Evolutionary conservation across 2,113 vertebrate species (phyloP).

Genomic region (Ptyas mucosa): DNA sequence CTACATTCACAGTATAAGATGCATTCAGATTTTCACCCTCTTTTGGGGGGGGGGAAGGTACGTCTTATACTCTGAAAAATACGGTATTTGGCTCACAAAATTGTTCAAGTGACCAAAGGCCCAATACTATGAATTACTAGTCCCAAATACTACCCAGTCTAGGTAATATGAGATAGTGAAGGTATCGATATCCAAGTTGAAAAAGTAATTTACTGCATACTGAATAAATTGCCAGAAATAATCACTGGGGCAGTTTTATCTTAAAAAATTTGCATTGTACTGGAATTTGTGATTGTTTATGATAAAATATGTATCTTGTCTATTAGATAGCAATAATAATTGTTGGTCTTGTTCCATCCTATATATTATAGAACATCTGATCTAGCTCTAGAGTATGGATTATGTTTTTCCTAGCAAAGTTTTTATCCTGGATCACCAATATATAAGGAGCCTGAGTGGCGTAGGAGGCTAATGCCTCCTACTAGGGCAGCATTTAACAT

Average conservation of each 20-base stretch:
- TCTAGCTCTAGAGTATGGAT: not conserved
- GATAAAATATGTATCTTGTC: not conserved
- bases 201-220: not conserved
- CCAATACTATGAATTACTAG: not conserved
- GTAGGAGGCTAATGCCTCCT: too few species aligned
- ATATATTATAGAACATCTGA: not conserved
- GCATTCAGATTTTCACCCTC: too few species aligned
- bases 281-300: not conserved
- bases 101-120: not conserved
- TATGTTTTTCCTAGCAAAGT: not conserved
- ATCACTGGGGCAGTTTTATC: not conserved
- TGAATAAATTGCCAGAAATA: not conserved
- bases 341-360: not conserved
- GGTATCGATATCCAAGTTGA: not conserved
- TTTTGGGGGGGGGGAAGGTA: too few species aligned
- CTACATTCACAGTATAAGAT: too few species aligned
- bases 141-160: not conserved
- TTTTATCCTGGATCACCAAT: not conserved
- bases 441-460: too few species aligned
- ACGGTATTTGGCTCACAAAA: not conserved
- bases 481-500: too few species aligned
- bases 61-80: too few species aligned
- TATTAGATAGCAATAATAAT: not conserved
- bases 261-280: not conserved
- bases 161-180: not conserved